These are phyloP conservation scores for Pollenia labialis DNA, from an alignment of 2,888 invertebrate genomes.

Conservation along the genomic window DNA sequence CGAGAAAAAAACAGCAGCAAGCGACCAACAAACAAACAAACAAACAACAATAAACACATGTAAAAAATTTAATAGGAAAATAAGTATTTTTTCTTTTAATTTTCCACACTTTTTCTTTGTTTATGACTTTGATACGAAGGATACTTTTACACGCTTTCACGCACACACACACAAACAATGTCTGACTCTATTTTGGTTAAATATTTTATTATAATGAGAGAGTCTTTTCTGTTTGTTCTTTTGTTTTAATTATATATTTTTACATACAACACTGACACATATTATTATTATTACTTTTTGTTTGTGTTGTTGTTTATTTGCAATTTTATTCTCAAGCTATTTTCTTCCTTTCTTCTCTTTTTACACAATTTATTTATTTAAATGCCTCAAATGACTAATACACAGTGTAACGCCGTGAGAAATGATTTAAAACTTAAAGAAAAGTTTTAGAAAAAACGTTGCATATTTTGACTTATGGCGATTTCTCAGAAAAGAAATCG, in stretches of 20 bases:
- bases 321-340: slow-evolving; percentile 66
- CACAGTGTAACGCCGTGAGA: slow-evolving; percentile 17
- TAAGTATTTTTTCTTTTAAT: slow-evolving; percentile 36
- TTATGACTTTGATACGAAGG: slow-evolving; percentile 43
- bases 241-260: slow-evolving; percentile 1
- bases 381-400: slow-evolving; percentile 37
- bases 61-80: slow-evolving; percentile 68
- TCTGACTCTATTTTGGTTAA: slow-evolving; percentile 47
- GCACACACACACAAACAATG: background rate
- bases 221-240: slow-evolving; percentile 21
- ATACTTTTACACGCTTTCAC: slow-evolving; percentile 2
- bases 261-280: slow-evolving; percentile 65
- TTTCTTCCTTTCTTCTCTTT: slow-evolving; percentile 37
- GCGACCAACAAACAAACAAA: background rate
- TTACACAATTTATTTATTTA: slow-evolving; percentile 18
- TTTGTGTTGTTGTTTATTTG: slow-evolving; percentile 49
- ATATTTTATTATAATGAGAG: slow-evolving; percentile 54
- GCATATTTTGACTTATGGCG: too few species aligned
- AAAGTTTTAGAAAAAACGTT: too few species aligned
- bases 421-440: too few species aligned
- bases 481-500: too few species aligned
- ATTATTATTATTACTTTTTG: slow-evolving; percentile 69
- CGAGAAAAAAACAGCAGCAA: slow-evolving; percentile 35
- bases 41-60: slow-evolving; percentile 55
- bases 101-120: slow-evolving; percentile 46